A percentile compares a stretch with the other conserved stretches of the same genome.
These are phyloP conservation scores for Lateolabrax maculatus DNA, from an alignment of 2,797 vertebrate genomes.

Conservation along the genomic window DNA sequence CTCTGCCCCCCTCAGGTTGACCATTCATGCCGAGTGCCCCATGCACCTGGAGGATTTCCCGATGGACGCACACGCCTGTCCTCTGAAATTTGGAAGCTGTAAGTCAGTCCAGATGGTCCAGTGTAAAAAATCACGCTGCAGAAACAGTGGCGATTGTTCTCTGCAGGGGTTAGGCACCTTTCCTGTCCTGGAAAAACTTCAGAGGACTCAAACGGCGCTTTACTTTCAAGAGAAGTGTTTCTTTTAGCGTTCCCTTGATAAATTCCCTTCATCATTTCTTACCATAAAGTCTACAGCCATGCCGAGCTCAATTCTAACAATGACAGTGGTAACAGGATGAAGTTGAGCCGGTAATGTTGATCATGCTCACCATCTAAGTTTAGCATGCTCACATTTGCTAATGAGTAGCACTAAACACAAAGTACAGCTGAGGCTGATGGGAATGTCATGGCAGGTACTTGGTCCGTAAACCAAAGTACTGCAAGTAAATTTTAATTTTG, in stretches of 20 bases:
- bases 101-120: conserved; percentile 79
- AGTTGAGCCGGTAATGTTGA: background rate
- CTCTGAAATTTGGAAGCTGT: conserved; percentile 99
- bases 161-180: conserved; percentile 25
- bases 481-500: too few species aligned
- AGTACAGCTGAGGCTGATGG: too few species aligned
- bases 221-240: conserved; percentile 13
- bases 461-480: too few species aligned
- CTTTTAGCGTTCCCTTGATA: conserved; percentile 3
- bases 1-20: conserved; percentile 86
- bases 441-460: too few species aligned
- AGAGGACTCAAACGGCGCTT: conserved; percentile 30
- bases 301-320: background rate
- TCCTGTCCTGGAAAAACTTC: conserved; percentile 33
- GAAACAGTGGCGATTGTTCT: conserved; percentile 37
- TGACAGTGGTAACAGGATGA: background rate
- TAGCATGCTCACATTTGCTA: too few species aligned
- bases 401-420: too few species aligned
- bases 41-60: conserved; percentile 99
- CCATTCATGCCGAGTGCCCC: conserved; percentile 97
- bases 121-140: conserved; percentile 33
- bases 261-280: background rate
- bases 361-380: background rate
- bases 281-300: background rate
- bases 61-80: conserved; percentile 98